Base-by-base conservation (phyloP, 2,797 vertebrate species). In the Coregonus suidteri region DNA sequence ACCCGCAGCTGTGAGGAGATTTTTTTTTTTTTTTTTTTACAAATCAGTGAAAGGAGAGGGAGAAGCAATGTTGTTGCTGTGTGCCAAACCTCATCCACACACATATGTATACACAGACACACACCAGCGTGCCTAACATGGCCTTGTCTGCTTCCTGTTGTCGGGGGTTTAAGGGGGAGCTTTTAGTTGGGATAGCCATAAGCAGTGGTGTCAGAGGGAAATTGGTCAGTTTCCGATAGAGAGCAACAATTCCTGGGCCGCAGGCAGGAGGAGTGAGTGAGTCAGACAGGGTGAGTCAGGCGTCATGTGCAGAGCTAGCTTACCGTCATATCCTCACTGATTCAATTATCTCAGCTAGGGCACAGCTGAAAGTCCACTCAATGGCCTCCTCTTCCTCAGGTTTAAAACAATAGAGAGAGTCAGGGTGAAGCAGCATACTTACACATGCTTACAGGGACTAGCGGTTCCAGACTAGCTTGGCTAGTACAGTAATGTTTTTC, bases 221-320 rank as follows among this genome's bases (percentile, higher is more conserved):
- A 65, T 65, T 25, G 73, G 25, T 7, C 81, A 74, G 78, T 73
- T 70, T 86, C 84, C 78, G 79, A 83, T 84, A 83, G 84, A 80
- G 88, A 84, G 85, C 25, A 77, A 80, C 80, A 84, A 83, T 86
- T 87, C 81, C 85, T 84, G 83, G 81, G 86, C 80, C 71, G 15
- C 16, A 56, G 75, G 83, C 41, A 16, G 75, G 70, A 73, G 83
- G 85, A 83, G 77, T 72, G 77, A 83, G 85, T 86, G 87, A 89
- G 84, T 87, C 87, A 89, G 72, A 74, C 79, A 78, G 84, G 85
- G 86, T 91, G 89, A 90, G 84, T 91, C 87, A 90, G 88, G 77
- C 75, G 41, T 87, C 90, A 88, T 90, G 86, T 85, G 88, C 83
- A 85, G 89, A 89, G 81, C 70, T 85, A 82, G 88, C 88, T 81